Percentiles rank a stretch among this genome's conserved stretches.
Evolutionary conservation across 2,888 invertebrate species (phyloP).

Genomic region (Carterocephalus palaemon): DNA sequence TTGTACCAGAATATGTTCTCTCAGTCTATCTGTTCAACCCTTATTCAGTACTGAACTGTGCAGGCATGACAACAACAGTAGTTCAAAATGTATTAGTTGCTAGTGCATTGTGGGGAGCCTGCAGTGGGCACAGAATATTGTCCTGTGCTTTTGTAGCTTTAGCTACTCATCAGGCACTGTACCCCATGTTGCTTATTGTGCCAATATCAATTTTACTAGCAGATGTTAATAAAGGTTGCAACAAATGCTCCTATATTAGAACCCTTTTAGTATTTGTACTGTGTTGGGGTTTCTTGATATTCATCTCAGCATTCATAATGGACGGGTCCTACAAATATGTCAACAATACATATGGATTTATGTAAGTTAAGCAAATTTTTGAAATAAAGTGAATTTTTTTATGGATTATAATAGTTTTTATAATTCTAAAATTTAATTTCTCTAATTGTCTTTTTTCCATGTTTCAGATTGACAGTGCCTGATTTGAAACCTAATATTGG

Average conservation of each 20-base stretch:
- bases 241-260: constrained; percentile 67
- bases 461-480: constrained; percentile 89
- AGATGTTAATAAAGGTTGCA: constrained; percentile 72
- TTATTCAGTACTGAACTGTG: constrained; percentile 90
- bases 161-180: constrained; percentile 89
- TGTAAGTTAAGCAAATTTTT: constrained; percentile 85
- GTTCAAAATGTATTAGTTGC: constrained; percentile 92
- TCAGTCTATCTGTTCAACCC: constrained; percentile 93
- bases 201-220: constrained; percentile 87
- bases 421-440: background rate
- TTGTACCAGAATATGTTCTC: constrained; percentile 84
- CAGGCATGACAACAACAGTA: constrained; percentile 93
- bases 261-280: constrained; percentile 74
- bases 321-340: constrained; percentile 82
- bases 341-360: constrained; percentile 88
- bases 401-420: constrained; percentile 19
- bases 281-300: constrained; percentile 77
- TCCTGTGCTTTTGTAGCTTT: constrained; percentile 85
- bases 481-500: constrained; percentile 98
- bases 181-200: constrained; percentile 89
- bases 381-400: background rate
- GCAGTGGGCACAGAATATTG: constrained; percentile 80
- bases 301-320: constrained; percentile 81
- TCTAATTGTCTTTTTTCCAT: background rate
- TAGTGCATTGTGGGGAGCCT: constrained; percentile 83